Percentiles rank a stretch among this genome's conserved stretches.
These are phyloP conservation scores for Catalaphyllia jardinei DNA, from an alignment of 64 coral and sea anemone genomes.

Conservation along the genomic window DNA sequence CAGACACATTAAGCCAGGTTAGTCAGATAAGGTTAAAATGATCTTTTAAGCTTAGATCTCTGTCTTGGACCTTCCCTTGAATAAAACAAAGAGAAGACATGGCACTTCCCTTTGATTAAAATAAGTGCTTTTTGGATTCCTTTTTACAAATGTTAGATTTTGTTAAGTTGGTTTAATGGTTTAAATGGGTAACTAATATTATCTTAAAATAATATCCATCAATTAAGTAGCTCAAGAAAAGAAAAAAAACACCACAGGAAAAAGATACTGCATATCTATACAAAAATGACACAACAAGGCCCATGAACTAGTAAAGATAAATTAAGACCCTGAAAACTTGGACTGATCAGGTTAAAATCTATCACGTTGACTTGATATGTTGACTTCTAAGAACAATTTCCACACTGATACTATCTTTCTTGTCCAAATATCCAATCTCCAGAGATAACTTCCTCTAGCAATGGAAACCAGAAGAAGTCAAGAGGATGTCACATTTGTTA, in stretches of 20 bases:
- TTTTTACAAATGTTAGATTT: neutral
- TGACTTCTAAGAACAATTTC: neutral
- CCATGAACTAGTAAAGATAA: neutral
- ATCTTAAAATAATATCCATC: neutral
- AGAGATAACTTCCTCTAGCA: neutral
- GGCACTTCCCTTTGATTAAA: neutral
- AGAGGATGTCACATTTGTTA: too few relatives aligned
- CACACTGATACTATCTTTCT: neutral
- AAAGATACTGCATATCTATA: neutral
- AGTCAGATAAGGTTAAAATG: neutral
- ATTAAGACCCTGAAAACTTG: neutral
- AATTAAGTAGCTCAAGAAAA: neutral
- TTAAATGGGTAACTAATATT: neutral
- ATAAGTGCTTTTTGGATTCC: neutral
- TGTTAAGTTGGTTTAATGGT: neutral
- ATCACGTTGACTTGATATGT: neutral
- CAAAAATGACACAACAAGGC: neutral
- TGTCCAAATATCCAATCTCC: neutral
- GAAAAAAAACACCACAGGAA: neutral
- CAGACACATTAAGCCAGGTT: neutral
- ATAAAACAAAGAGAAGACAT: neutral
- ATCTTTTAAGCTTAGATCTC: neutral
- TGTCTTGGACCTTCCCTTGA: neutral
- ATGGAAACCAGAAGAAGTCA: neutral
- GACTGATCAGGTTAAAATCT: slow-evolving; percentile 18